phyloP scores from a whole-genome alignment of 2,888 invertebrate genomes.

The Eristalinus aeneus region DNA sequence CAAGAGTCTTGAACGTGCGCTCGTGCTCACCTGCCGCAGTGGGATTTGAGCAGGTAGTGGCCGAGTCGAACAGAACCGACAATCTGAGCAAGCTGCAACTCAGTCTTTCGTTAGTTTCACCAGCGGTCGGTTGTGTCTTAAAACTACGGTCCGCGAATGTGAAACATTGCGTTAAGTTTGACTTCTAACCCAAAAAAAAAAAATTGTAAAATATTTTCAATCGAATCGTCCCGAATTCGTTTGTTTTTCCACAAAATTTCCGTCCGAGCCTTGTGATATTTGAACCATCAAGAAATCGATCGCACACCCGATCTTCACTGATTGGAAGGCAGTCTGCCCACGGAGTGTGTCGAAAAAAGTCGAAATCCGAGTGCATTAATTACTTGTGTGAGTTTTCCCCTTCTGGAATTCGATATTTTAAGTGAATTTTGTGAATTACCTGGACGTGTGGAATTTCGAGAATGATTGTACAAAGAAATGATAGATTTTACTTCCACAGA shows the following conservation, averaged over 20 bases:
- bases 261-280: slow-evolving; percentile 1
- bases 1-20: slow-evolving; percentile 42
- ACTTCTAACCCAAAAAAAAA: slow-evolving; percentile 2
- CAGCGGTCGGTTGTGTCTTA: slow-evolving; percentile 54
- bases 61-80: slow-evolving; percentile 30
- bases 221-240: background rate
- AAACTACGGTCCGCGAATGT: slow-evolving; percentile 40
- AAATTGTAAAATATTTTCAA: slow-evolving; percentile 13
- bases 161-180: slow-evolving; percentile 28
- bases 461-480: slow-evolving; percentile 45
- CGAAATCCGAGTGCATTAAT: slow-evolving; percentile 14
- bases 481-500: slow-evolving; percentile 1
- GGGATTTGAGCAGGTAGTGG: slow-evolving; percentile 26
- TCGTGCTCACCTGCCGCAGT: slow-evolving; percentile 51
- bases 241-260: background rate
- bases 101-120: slow-evolving; percentile 57
- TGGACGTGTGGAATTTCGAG: background rate
- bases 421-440: slow-evolving; percentile 41
- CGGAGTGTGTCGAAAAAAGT: background rate
- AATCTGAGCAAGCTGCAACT: slow-evolving; percentile 28
- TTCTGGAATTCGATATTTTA: slow-evolving; percentile 13
- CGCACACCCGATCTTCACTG: background rate
- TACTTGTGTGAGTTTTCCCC: slow-evolving; percentile 14
- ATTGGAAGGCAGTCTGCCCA: slow-evolving; percentile 5
- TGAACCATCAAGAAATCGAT: background rate